A percentile compares a stretch with the other conserved stretches of the same genome.
phyloP scores from a whole-genome alignment of 2,888 invertebrate species.

The Lycophotia porphyrea region DNA sequence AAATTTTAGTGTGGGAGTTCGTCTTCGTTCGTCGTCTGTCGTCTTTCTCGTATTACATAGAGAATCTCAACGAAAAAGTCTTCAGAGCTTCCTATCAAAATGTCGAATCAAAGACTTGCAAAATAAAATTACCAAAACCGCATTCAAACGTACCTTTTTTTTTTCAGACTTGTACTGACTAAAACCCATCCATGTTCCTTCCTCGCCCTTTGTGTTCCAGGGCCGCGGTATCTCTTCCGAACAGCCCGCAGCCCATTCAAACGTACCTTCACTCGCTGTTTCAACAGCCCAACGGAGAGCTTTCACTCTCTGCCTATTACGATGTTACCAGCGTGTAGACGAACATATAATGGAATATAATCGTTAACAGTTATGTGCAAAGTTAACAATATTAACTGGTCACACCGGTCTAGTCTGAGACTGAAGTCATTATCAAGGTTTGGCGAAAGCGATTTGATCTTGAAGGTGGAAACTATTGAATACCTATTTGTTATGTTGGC shows the following conservation, averaged over 20 bases:
- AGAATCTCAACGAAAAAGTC: background rate
- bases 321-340: slow-evolving; percentile 21
- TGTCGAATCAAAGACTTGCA: background rate
- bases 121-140: background rate
- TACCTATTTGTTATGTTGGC: background rate
- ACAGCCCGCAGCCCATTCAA: too few species aligned
- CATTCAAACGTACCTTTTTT: too few species aligned
- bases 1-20: too few species aligned
- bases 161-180: too few species aligned
- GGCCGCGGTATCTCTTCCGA: too few species aligned
- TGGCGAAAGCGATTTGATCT: slow-evolving; percentile 33
- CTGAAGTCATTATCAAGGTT: slow-evolving; percentile 58
- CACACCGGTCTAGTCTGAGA: slow-evolving; percentile 19
- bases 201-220: too few species aligned
- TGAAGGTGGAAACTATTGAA: slow-evolving; percentile 27
- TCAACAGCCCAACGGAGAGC: slow-evolving; percentile 22
- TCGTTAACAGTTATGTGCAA: slow-evolving; percentile 34
- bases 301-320: slow-evolving; percentile 51
- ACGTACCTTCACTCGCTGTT: slow-evolving; percentile 21
- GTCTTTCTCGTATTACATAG: too few species aligned
- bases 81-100: background rate
- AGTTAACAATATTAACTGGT: slow-evolving; percentile 32
- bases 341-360: slow-evolving; percentile 30
- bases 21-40: too few species aligned
- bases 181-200: too few species aligned